Conservation (phyloP, 2,888 invertebrate genomes). For the Pterobdella sp. region DNA sequence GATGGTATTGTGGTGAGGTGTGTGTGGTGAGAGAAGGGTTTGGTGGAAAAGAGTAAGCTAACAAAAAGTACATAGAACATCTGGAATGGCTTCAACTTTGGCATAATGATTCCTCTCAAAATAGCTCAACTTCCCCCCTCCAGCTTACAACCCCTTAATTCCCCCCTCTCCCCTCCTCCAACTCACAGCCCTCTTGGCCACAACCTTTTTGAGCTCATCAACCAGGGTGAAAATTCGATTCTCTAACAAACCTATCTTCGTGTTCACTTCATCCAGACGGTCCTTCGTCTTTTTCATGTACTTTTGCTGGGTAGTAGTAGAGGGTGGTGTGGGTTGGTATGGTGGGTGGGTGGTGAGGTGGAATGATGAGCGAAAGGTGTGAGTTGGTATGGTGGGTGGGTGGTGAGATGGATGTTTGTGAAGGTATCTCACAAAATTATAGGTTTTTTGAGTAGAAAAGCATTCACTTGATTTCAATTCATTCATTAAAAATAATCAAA, state of each 20-base stretch:
- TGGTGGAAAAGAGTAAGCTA: not conserved
- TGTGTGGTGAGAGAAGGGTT: not conserved
- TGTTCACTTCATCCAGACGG: conserved; percentile 2
- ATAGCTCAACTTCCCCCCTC: not conserved
- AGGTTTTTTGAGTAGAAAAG: too few relatives aligned
- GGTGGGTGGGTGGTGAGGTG: not conserved
- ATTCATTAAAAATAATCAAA: too few relatives aligned
- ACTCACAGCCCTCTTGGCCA: not conserved
- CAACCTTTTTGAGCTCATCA: not conserved
- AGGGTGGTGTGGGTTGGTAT: not conserved
- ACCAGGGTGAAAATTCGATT: too few relatives aligned
- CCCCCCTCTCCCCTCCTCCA: not conserved
- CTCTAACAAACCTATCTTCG: not conserved
- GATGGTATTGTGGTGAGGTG: not conserved
- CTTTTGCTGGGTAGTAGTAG: not conserved
- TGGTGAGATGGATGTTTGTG: not conserved
- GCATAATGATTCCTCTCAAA: not conserved
- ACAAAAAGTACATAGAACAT: not conserved
- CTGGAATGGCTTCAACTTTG: not conserved
- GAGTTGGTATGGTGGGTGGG: not conserved
- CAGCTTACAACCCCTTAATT: not conserved
- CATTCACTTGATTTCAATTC: too few relatives aligned
- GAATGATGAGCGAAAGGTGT: not conserved
- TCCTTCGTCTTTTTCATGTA: not conserved
- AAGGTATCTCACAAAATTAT: too few relatives aligned